Evolutionary conservation across 2,888 invertebrate genomes (phyloP).

Genomic region (Cheilosia grossa): DNA sequence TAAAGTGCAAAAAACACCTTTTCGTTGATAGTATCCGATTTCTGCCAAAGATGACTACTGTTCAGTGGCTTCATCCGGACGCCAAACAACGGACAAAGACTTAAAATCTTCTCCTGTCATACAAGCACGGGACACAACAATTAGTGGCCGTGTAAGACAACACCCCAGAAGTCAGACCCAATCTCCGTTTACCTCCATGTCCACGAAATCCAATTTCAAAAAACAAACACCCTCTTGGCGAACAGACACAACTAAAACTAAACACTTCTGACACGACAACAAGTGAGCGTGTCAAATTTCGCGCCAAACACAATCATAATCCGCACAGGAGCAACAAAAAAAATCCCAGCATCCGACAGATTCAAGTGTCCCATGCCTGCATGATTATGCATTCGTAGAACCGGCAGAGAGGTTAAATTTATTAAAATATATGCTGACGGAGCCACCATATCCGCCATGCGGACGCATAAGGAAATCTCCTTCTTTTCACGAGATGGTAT

Average conservation of each 20-base stretch:
- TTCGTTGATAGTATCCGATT: too few relatives aligned
- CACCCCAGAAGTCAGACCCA: slow-evolving; percentile 11
- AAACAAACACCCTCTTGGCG: slow-evolving; percentile 33
- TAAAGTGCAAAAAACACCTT: too few relatives aligned
- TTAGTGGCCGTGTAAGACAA: slow-evolving; percentile 54
- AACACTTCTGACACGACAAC: slow-evolving; percentile 65
- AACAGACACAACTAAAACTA: slow-evolving; percentile 11
- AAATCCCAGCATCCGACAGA: slow-evolving; percentile 36
- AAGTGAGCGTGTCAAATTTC: slow-evolving; percentile 72
- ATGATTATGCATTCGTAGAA: slow-evolving; percentile 22
- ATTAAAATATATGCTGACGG: slow-evolving; percentile 18
- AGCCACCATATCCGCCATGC: slow-evolving; percentile 11
- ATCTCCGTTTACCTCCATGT: slow-evolving; percentile 19
- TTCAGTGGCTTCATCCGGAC: slow-evolving; percentile 2
- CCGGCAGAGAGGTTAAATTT: slow-evolving; percentile 19
- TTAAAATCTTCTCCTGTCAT: slow-evolving; percentile 30
- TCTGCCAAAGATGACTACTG: background rate
- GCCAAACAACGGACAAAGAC: slow-evolving; percentile 20
- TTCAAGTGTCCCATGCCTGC: slow-evolving; percentile 39
- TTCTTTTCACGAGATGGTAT: slow-evolving; percentile 56
- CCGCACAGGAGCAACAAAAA: slow-evolving; percentile 31
- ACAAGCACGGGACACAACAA: slow-evolving; percentile 40
- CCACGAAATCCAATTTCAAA: slow-evolving; percentile 32
- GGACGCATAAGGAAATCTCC: slow-evolving; percentile 36
- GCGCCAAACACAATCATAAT: slow-evolving; percentile 62